phyloP scores from a whole-genome alignment of 2,113 vertebrate genomes.

The Corvus moneduloides region DNA sequence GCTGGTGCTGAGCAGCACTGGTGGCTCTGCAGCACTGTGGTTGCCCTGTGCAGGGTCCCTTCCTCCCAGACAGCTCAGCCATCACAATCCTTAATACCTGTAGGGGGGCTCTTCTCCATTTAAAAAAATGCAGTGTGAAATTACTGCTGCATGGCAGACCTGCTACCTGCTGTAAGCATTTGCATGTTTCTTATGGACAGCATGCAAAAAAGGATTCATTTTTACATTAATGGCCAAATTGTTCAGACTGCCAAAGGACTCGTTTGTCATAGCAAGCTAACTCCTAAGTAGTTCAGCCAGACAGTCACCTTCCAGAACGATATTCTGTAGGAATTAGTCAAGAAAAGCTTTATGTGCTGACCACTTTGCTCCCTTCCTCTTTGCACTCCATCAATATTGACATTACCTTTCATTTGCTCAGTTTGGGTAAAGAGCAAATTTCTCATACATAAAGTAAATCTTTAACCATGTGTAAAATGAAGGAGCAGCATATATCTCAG shows the following conservation, averaged over 20 bases:
- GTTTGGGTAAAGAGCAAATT: neutral
- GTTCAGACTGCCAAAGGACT: neutral
- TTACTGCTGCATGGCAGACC: neutral
- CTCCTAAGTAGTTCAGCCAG: neutral
- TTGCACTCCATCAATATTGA: neutral
- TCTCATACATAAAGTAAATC: neutral
- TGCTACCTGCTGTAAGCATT: neutral
- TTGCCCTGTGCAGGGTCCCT: rapidly evolving
- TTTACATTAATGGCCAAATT: neutral
- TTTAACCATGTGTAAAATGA: neutral
- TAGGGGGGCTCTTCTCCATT: neutral
- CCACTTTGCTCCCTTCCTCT: neutral
- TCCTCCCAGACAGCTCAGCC: neutral
- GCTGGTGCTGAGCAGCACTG: neutral
- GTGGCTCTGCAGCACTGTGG: rapidly evolving
- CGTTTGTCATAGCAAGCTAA: neutral
- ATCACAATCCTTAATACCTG: neutral
- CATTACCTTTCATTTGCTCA: neutral
- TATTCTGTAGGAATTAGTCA: neutral
- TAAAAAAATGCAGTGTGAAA: neutral
- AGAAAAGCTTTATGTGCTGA: neutral
- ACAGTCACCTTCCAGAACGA: neutral
- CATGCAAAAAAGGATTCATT: neutral
- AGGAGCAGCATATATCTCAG: neutral
- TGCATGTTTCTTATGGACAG: neutral